Base-by-base conservation (phyloP, 2,113 vertebrate species). In the Monarcha castaneiventris region DNA sequence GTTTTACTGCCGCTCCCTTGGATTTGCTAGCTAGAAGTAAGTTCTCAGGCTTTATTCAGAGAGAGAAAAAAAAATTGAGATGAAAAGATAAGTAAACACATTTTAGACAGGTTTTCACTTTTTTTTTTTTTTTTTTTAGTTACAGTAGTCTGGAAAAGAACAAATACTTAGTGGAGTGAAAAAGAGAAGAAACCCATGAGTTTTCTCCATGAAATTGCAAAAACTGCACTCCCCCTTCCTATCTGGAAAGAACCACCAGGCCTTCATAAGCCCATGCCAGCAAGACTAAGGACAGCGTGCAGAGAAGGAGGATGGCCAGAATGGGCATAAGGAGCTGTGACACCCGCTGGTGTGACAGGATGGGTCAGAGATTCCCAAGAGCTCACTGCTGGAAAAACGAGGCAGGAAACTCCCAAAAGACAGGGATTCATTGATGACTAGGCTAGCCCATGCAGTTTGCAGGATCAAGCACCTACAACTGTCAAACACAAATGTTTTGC, bases 1-100 rank as follows among this genome's bases (percentile, higher is more conserved):
- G 97, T 94, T 99, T 99, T 56, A 99, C 99, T 16, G 99, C 99
- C 4, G 99, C 99, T 69, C 99, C 99, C 97, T 99, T 99, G 93
- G 99, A 97, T 97, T 99, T 99, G 97, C 99, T 99, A 97, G 99
- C 99, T 96, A 99, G 97, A 86, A 99, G 99, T 98, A 99, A 98
- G 96, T 99, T 99, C 97, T 99, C 99, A 68, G 99, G 99, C 99
- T 99, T 98, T 77, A 89, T 95, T 96, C 67, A 92, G 94, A 91
- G 76, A 94, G 76, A 96, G 64, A 96, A 83, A 96, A 84, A 61
- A 26, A 59, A 95, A 97, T 27, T 39, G 43, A 95, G 79, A 95
- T 89, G 44, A 97, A 93, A 95, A 96, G 80, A 37, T 93, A 95
- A 96, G 68, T 89, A 78, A 83, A 89, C n/a, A 68, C 37, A 73